Percentiles rank a stretch among this genome's conserved stretches.
Conservation (phyloP, 2,797 vertebrate species). For the Halcyon smyrnensis region DNA sequence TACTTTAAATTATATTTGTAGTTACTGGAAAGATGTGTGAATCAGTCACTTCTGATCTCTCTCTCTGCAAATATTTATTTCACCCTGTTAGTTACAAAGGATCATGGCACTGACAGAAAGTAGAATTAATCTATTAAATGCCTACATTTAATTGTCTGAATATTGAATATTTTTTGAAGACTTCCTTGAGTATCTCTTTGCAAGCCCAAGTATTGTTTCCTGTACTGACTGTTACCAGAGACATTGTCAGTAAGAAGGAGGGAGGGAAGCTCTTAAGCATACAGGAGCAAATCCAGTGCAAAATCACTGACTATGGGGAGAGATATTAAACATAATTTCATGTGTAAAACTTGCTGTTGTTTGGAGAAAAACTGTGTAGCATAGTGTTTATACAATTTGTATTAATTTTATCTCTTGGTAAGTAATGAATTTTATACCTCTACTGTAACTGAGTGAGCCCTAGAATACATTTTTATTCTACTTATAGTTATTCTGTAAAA, state of each 20-base stretch:
- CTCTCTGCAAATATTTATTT: slow-evolving; percentile 23
- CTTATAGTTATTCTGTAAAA: neutral
- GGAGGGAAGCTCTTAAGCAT: neutral
- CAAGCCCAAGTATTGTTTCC: neutral
- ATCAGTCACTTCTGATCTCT: neutral
- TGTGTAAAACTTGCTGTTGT: neutral
- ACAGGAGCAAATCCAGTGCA: neutral
- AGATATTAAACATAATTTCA: neutral
- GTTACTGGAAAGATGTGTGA: neutral
- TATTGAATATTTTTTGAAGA: neutral
- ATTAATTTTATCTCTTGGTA: neutral
- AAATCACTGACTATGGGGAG: neutral
- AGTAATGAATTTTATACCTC: neutral
- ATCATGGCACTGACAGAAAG: neutral
- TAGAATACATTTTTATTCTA: neutral
- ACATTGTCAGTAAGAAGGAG: neutral
- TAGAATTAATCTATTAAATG: neutral
- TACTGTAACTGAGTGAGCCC: neutral
- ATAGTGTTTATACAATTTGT: neutral
- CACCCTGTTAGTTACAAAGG: neutral
- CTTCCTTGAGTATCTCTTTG: neutral
- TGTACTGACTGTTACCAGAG: neutral
- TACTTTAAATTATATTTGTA: neutral
- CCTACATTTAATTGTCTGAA: neutral
- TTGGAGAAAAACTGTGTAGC: neutral